Conservation (phyloP, 2,888 invertebrate genomes). For the Rosalia funebris region DNA sequence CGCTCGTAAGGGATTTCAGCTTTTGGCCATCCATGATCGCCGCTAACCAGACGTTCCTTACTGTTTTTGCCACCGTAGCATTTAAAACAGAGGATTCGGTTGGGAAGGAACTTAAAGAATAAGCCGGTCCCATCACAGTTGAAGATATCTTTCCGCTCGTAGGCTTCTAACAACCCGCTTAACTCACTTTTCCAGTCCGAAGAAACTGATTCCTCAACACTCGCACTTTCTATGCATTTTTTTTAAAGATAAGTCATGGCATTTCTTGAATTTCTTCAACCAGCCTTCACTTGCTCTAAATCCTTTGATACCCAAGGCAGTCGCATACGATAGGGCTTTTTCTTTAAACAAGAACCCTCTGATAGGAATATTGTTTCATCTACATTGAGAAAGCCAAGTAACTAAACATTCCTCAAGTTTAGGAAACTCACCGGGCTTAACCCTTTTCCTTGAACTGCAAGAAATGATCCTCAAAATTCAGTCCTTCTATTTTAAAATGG, state of each 20-base stretch:
- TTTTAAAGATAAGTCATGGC: too few relatives aligned
- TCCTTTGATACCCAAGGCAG: background rate
- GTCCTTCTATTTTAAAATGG: background rate
- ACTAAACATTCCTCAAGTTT: background rate
- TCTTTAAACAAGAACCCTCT: background rate
- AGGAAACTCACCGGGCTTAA: background rate
- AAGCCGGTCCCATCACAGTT: background rate
- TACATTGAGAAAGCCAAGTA: background rate
- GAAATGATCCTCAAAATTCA: background rate
- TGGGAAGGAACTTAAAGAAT: background rate
- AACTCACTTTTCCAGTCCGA: background rate
- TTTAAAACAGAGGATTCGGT: background rate
- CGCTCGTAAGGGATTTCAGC: background rate
- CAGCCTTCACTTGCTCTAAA: background rate
- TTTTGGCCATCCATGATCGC: background rate
- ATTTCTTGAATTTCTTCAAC: background rate
- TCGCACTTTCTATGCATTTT: background rate
- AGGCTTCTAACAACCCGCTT: too few relatives aligned
- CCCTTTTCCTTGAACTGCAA: background rate
- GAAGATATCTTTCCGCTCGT: background rate
- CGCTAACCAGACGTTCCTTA: background rate
- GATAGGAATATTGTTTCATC: background rate
- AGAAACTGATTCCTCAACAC: background rate
- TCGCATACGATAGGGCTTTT: background rate
- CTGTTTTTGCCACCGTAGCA: background rate